Evolutionary conservation across 2,797 vertebrate species (phyloP), one percentile per base, ranked within the genome.

Genomic region (Sciurus vulgaris): DNA sequence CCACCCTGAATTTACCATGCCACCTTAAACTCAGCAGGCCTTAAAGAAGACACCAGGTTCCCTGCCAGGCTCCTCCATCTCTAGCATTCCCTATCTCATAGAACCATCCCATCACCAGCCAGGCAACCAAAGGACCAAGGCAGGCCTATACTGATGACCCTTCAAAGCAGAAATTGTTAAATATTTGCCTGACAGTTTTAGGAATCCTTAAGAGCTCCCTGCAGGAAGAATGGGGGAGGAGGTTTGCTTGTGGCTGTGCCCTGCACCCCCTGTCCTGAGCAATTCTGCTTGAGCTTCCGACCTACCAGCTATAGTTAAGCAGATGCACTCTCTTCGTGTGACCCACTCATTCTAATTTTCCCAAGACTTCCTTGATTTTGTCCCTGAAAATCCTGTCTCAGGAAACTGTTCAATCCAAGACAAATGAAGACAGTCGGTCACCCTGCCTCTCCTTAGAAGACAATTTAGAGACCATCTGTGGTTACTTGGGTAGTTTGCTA

Each of bases 101-200:
- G 20, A 78, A 88, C 6, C 28, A 9, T 1, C 20, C 33, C 61
- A 17, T 12, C 24, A 72, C 77, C n/a, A 81, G 24, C 22, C 77
- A 77, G 49, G n/a, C 30, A 76, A 69, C 9, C 7, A 41, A 28
- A 13, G 35, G 49, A 72, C 20, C 18, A 33, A 72, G 49, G 59
- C 1, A 41, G 41, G 41, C 1, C 30, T 13, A 78, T 12, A 28
- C 0, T 1, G 7, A 86, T 4, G 18, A 61, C 61, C 18, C 11
- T 63, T 47, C 56, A 86, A 49, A 83, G 88, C 14, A 78, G 17
- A 7, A 33, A 78, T 74, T 74, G 63, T 59, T 72, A 59, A 93
- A 22, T 13, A 38, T 18, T 28, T 4, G 14, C 14, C 33, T 35
- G 59, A 56, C 1, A 24, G 12, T 33, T 59, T 65, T 38, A 38